Evolutionary conservation across 2,113 vertebrate species (phyloP).

Genomic region (Lophius piscatorius): DNA sequence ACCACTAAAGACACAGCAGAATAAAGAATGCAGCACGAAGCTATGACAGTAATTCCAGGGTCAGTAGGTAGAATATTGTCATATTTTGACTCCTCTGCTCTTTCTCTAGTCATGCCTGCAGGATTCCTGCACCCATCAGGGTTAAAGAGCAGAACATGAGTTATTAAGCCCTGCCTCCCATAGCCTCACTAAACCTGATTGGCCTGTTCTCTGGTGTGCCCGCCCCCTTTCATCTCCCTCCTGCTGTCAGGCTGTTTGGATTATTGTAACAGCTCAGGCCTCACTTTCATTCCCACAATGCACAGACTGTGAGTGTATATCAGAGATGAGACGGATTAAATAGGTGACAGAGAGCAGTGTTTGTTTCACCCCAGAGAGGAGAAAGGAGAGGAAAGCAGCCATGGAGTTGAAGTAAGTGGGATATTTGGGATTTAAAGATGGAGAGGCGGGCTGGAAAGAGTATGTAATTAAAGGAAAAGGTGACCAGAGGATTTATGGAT

Average conservation of each 20-base stretch:
- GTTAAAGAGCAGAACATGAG: constrained; percentile 39
- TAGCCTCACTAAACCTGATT: constrained; percentile 46
- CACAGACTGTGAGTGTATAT: constrained; percentile 24
- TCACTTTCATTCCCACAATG: constrained; percentile 35
- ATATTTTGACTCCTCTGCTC: constrained; percentile 22
- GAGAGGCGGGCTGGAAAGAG: constrained; percentile 17
- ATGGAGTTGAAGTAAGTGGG: constrained; percentile 75
- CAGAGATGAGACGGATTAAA: constrained; percentile 51
- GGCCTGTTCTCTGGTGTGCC: constrained; percentile 21
- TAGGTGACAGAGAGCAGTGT: constrained; percentile 38
- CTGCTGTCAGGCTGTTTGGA: constrained; percentile 70
- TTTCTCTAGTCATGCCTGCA: constrained; percentile 27
- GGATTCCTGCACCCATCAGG: constrained; percentile 29
- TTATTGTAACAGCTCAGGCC: constrained; percentile 64
- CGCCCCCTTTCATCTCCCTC: constrained; percentile 14
- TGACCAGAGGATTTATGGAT: neutral
- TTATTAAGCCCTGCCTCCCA: constrained; percentile 39
- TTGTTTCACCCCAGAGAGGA: constrained; percentile 29
- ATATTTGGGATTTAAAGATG: constrained; percentile 22
- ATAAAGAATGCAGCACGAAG: too few species aligned
- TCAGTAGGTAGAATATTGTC: too few species aligned
- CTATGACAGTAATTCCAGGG: too few species aligned
- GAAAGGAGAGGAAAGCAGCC: constrained; percentile 32
- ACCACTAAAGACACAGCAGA: neutral
- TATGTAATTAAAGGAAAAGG: constrained; percentile 3